phyloP scores from a whole-genome alignment of 1,140 invertebrate species.

The Cephus cinctus region DNA sequence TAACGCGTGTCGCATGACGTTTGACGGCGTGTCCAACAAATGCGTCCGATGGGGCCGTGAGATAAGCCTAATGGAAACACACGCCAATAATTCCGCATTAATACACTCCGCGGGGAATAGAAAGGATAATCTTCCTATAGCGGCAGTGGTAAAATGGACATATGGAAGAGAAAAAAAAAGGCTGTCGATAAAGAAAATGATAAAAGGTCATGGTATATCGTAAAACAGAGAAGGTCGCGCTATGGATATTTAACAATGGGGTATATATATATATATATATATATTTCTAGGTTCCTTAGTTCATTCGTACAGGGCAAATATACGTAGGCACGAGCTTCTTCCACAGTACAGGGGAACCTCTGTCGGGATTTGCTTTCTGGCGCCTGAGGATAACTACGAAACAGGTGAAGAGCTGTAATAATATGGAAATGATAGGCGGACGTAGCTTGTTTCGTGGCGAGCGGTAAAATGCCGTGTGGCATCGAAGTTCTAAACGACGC shows the following conservation, averaged over 20 bases:
- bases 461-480: slow-evolving; percentile 11
- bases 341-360: no score
- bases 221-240: no score
- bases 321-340: no score
- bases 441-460: not conserved
- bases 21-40: slow-evolving; percentile 5
- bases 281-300: no score
- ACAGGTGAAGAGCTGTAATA: slow-evolving; percentile 30
- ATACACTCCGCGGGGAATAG: not conserved
- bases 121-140: no score
- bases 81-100: slow-evolving; percentile 27
- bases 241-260: no score
- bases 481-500: slow-evolving; percentile 1
- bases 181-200: no score
- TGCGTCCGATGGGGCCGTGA: slow-evolving; percentile 18
- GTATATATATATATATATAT: no score
- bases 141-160: no score
- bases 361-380: slow-evolving; percentile 7
- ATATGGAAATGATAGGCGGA: slow-evolving; percentile 30
- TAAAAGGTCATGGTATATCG: no score
- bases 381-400: slow-evolving; percentile 11
- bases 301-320: no score
- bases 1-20: not conserved
- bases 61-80: slow-evolving; percentile 33
- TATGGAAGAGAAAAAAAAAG: no score